Conservation (phyloP, 2,113 vertebrate genomes). For the Sapajus apella region DNA sequence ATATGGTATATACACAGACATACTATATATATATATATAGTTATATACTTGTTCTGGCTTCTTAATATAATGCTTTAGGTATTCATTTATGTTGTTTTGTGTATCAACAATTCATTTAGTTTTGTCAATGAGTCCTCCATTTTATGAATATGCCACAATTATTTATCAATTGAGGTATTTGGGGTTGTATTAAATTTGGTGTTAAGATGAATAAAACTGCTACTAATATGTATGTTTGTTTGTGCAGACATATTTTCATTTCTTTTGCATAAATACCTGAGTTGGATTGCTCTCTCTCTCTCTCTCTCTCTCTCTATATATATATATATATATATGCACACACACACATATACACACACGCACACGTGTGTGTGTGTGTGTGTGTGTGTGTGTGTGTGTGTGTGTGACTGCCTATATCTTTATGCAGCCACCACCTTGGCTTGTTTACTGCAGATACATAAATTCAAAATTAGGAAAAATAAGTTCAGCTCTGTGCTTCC, state of each 20-base stretch:
- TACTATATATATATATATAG: no score
- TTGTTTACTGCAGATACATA: neutral
- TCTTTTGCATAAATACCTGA: neutral
- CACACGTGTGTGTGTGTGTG: no score
- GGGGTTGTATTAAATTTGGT: neutral
- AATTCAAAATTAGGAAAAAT: no score
- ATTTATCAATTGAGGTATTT: neutral
- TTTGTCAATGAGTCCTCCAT: neutral
- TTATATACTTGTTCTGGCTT: no score
- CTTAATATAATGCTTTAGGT: no score
- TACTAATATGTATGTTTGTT: neutral
- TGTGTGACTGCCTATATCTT: no score
- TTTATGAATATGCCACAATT: neutral
- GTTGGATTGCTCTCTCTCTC: neutral
- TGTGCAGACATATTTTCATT: neutral
- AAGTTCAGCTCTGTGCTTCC: neutral
- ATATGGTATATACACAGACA: no score
- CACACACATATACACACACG: no score
- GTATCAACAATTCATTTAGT: neutral
- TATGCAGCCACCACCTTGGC: neutral
- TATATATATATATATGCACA: no score
- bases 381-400: no score
- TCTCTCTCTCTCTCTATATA: no score
- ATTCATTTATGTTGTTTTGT: no score
- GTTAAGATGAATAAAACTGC: neutral